Conservation (phyloP, 2,113 vertebrate genomes). For the Chaetorhynchus papuensis region DNA sequence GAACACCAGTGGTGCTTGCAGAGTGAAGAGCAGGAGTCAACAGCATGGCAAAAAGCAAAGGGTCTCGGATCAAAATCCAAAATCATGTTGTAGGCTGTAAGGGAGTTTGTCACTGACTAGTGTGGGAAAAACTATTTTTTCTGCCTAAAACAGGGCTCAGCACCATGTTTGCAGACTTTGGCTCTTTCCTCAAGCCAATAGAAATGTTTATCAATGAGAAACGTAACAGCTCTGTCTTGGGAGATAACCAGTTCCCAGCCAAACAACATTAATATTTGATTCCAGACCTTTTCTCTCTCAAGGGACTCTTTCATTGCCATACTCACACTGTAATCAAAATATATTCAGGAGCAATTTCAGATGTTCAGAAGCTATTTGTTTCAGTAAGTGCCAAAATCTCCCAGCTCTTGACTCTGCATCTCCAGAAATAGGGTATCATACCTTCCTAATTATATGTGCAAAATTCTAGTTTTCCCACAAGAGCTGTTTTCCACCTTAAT, state of each 20-base stretch:
- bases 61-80: not conserved
- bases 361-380: not conserved
- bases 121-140: not conserved
- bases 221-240: not conserved
- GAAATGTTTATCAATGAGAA: not conserved
- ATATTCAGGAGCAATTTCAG: not conserved
- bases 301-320: not conserved
- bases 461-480: not conserved
- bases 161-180: not conserved
- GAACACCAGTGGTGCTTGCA: fast-evolving
- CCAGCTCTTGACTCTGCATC: not conserved
- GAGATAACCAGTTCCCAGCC: not conserved
- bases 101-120: not conserved
- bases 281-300: not conserved
- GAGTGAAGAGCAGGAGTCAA: not conserved
- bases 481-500: not conserved
- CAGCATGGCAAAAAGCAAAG: not conserved
- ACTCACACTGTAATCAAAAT: not conserved
- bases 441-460: not conserved
- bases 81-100: not conserved
- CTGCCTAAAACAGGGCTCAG: not conserved
- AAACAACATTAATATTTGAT: not conserved
- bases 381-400: conserved; percentile 1
- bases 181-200: not conserved
- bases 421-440: not conserved